These are phyloP conservation scores for Haliclona indistincta DNA, from an alignment of 37 sponge, comb jelly and placozoan species.

Conservation along the genomic window DNA sequence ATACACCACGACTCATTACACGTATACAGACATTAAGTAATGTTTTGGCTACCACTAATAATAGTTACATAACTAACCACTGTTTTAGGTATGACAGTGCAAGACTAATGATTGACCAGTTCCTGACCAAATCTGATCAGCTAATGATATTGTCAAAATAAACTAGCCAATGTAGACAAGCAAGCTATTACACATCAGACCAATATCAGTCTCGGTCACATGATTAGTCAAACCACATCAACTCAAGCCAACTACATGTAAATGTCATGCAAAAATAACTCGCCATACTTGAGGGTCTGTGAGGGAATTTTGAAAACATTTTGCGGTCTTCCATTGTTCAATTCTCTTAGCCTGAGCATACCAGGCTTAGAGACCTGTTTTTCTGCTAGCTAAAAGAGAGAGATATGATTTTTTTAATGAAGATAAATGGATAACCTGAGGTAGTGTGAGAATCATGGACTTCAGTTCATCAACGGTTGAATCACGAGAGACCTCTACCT, in stretches of 20 bases:
- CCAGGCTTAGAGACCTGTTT: constrained; percentile 19
- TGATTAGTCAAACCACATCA: no score
- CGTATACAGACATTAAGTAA: no score
- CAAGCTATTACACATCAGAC: neutral
- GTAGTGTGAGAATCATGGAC: constrained; percentile 54
- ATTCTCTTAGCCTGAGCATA: constrained; percentile 59
- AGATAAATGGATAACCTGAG: constrained; percentile 38
- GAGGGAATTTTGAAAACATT: constrained; percentile 50
- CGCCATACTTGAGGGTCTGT: constrained; percentile 53
- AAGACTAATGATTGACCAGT: no score
- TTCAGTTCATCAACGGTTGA: constrained; percentile 75
- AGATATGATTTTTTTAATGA: neutral
- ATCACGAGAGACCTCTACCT: constrained; percentile 51
- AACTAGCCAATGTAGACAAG: no score
- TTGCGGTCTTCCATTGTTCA: constrained; percentile 49
- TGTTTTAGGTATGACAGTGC: no score
- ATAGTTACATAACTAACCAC: neutral
- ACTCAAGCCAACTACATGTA: neutral
- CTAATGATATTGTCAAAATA: no score
- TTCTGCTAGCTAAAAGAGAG: constrained; percentile 18
- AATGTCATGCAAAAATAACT: neutral
- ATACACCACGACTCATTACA: no score
- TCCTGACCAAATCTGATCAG: no score
- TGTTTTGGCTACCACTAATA: neutral
- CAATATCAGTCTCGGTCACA: neutral